Evolutionary conservation across 2,113 vertebrate genomes (phyloP).

Genomic region (Melospiza georgiana): DNA sequence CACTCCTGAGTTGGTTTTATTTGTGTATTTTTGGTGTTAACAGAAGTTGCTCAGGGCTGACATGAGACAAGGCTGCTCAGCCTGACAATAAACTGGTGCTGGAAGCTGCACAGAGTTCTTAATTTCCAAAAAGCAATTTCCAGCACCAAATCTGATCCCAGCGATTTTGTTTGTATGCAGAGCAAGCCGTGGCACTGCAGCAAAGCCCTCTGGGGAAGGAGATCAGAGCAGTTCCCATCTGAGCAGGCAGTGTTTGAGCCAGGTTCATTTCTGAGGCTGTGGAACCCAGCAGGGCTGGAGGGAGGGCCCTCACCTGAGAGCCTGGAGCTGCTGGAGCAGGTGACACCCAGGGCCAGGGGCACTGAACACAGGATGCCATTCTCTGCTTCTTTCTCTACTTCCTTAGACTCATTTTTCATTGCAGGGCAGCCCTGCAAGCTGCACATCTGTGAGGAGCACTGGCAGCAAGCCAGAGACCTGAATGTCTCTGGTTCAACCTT

Average conservation of each 20-base stretch:
- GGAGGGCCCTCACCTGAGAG: not conserved
- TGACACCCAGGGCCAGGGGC: not conserved
- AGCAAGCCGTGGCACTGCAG: not conserved
- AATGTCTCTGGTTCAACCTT: not conserved
- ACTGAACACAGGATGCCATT: not conserved
- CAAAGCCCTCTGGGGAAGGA: not conserved
- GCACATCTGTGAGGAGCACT: not conserved
- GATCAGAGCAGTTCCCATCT: not conserved
- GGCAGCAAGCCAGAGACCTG: not conserved
- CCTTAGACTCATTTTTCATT: not conserved
- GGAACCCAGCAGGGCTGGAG: not conserved
- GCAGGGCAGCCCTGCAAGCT: not conserved
- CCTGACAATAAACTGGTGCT: not conserved
- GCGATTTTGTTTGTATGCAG: not conserved
- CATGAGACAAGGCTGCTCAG: not conserved
- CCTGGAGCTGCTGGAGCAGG: not conserved
- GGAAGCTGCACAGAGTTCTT: not conserved
- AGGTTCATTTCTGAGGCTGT: not conserved
- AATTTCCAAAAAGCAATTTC: not conserved
- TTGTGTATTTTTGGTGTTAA: not conserved
- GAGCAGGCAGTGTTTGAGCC: not conserved
- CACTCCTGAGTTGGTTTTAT: not conserved
- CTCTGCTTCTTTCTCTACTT: not conserved
- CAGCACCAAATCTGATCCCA: not conserved
- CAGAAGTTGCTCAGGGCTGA: not conserved